Evolutionary conservation across 2,113 vertebrate genomes (phyloP).

Genomic region (Podarcis cretensis): DNA sequence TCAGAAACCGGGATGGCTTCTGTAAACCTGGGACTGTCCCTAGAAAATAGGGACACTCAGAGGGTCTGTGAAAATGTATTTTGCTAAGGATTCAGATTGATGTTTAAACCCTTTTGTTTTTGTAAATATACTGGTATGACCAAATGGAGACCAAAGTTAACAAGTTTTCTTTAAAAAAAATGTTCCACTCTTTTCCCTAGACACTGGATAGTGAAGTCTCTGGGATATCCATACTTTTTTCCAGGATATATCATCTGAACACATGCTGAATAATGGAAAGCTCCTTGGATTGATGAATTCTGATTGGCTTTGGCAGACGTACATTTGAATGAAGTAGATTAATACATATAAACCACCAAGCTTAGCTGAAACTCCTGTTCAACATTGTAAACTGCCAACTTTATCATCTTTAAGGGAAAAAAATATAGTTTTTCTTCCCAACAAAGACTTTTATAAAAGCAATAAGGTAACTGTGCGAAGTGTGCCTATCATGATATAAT

Average conservation of each 20-base stretch:
- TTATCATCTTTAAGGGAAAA: constrained; percentile 72
- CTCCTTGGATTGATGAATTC: constrained; percentile 56
- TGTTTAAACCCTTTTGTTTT: background rate
- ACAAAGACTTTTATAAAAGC: constrained; percentile 78
- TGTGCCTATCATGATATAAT: constrained; percentile 74
- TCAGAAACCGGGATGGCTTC: too few relatives aligned
- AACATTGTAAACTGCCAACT: constrained; percentile 72
- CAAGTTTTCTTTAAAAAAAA: too few relatives aligned
- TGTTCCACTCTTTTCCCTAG: background rate
- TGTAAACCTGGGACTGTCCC: too few relatives aligned
- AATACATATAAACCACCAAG: constrained; percentile 59
- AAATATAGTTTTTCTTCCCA: constrained; percentile 71
- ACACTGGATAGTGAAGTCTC: constrained; percentile 11
- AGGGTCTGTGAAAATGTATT: background rate
- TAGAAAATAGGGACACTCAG: too few relatives aligned
- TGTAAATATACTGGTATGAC: background rate
- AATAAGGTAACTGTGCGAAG: constrained; percentile 73
- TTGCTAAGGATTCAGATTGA: constrained; percentile 10
- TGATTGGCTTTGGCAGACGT: constrained; percentile 58
- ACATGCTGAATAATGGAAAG: constrained; percentile 46
- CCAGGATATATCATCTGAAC: constrained; percentile 48
- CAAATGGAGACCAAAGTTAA: background rate
- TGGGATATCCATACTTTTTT: constrained; percentile 36
- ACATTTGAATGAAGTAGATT: constrained; percentile 60
- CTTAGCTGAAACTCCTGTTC: constrained; percentile 65